Base-by-base conservation (phyloP, 2,113 vertebrate species). In the Rhinolophus ferrumequinum region DNA sequence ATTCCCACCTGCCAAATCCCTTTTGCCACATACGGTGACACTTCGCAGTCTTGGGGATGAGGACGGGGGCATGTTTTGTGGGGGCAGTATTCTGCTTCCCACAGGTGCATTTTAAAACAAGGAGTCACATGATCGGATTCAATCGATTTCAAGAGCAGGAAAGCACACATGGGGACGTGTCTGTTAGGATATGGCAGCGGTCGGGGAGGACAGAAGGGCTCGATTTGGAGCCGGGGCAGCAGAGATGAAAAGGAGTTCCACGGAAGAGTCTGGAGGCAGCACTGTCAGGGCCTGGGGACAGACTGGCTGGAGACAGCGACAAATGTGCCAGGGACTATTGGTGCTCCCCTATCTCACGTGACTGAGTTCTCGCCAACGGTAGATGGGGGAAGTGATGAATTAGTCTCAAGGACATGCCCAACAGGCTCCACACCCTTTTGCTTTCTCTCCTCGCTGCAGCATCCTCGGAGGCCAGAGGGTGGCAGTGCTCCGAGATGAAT, bases 171-270 rank as follows among this genome's bases (percentile, higher is more conserved):
- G 0, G 28, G 66, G 58, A 30, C 44, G 35, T 1, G 6, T 33
- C 4, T n/a, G 18, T n/a, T 7, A 38, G n/a, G 52, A 56, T 0
- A 38, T 1, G 5, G 30, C 35, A 5, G 41, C 13, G 35, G 14
- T 50, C 50, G 75, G 44, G 28, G 15, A 26, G 4, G 19, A 13
- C 1, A 1, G 54, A 47, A 30, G 35, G 16, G 47, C 21, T 67
- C 6, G 9, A 73, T 16, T 5, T 47, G 50, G 38, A 77, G 67
- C 8, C 2, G n/a, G 1, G 50, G 58, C 58, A 64, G 62, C 24
- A 4, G 9, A 66, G 26, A 26, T 28, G n/a, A 10, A 33, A 11
- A 44, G 41, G 2, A 21, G 26, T 6, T 19, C 54, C 56, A 3
- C 1, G 5, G 66, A 77, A 38, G 21, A 38, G 30, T 35, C 33